phyloP scores from a whole-genome alignment of 1,140 invertebrate genomes.

The Pectinophora gossypiella region DNA sequence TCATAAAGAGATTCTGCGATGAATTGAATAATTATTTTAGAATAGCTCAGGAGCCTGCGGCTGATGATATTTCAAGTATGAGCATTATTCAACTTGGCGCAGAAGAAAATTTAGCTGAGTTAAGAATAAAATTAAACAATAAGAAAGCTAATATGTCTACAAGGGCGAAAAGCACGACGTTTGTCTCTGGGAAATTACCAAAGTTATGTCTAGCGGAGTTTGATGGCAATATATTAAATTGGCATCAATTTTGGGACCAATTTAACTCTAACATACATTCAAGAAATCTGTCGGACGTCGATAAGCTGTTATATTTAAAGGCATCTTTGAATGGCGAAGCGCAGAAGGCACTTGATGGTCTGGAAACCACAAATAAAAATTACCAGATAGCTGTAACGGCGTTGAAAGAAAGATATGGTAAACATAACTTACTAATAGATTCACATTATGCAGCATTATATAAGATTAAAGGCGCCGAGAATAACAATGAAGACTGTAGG shows the following conservation, averaged over 20 bases:
- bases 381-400: conserved; percentile 5
- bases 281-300: neutral
- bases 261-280: neutral
- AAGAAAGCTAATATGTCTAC: too few relatives aligned
- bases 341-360: neutral
- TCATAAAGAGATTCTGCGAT: too few relatives aligned
- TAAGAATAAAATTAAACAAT: too few relatives aligned
- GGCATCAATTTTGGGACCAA: conserved; percentile 5
- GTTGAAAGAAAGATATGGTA: conserved; percentile 5
- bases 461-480: neutral
- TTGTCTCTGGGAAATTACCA: neutral
- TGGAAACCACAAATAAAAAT: conserved; percentile 8
- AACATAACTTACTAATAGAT: conserved; percentile 1
- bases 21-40: too few relatives aligned
- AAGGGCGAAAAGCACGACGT: too few relatives aligned
- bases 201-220: neutral
- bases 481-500: neutral
- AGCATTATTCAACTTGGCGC: too few relatives aligned
- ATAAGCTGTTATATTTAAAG: conserved; percentile 3
- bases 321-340: conserved; percentile 3
- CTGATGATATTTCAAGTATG: too few relatives aligned
- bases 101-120: too few relatives aligned
- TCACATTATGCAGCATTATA: conserved; percentile 2
- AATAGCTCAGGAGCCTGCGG: too few relatives aligned
- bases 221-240: neutral